phyloP scores from a whole-genome alignment of 2,888 invertebrate genomes.

The Agrypnus murinus region DNA sequence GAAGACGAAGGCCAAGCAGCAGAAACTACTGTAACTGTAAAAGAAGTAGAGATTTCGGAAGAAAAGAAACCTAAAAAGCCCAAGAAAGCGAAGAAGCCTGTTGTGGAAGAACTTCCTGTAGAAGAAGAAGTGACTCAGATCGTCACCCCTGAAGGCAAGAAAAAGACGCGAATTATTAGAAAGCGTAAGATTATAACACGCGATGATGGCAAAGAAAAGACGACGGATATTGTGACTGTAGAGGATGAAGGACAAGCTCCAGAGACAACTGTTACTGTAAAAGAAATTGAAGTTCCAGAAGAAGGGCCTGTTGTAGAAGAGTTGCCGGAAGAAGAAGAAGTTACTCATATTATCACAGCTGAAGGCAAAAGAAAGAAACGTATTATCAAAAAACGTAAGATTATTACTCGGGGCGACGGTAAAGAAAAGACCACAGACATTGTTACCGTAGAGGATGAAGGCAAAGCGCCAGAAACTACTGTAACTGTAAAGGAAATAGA shows the following conservation, averaged over 20 bases:
- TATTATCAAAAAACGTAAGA: slow-evolving; percentile 60
- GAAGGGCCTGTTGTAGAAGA: slow-evolving; percentile 44
- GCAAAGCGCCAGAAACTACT: slow-evolving; percentile 65
- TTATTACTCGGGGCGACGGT: slow-evolving; percentile 65
- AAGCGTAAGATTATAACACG: slow-evolving; percentile 59
- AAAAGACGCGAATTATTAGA: slow-evolving; percentile 59
- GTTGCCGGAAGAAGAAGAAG: slow-evolving; percentile 48
- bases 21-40: slow-evolving; percentile 62
- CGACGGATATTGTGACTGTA: slow-evolving; percentile 71
- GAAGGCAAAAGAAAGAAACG: slow-evolving; percentile 3
- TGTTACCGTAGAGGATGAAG: slow-evolving; percentile 68
- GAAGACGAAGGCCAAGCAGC: slow-evolving; percentile 64
- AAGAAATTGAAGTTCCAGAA: slow-evolving; percentile 56
- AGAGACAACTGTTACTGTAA: slow-evolving; percentile 58
- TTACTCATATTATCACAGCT: slow-evolving; percentile 67
- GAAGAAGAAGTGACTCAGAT: slow-evolving; percentile 52
- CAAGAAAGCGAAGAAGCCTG: slow-evolving; percentile 44
- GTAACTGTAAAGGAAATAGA: slow-evolving; percentile 57
- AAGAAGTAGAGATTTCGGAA: slow-evolving; percentile 49
- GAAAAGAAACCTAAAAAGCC: slow-evolving; percentile 58
- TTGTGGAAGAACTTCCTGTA: slow-evolving; percentile 60
- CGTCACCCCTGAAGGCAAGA: slow-evolving; percentile 62
- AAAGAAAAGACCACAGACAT: slow-evolving; percentile 68
- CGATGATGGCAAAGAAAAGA: slow-evolving; percentile 59
- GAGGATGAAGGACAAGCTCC: slow-evolving; percentile 69